phyloP scores from a whole-genome alignment of 1,140 invertebrate species.

The Drosophila nasuta region DNA sequence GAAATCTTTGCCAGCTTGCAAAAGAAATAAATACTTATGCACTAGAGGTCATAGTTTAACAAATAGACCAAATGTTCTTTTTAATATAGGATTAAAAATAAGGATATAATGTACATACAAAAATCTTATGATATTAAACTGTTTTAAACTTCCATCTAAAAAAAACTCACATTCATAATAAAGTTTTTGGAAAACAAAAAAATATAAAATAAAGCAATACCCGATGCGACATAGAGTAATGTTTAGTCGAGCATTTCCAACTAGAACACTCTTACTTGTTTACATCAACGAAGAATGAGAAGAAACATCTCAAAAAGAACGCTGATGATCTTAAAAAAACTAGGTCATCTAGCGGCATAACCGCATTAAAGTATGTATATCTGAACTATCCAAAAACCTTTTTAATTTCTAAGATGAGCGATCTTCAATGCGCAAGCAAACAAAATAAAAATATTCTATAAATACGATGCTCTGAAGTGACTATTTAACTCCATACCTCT shows the following conservation, averaged over 20 bases:
- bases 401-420: slow-evolving; percentile 9
- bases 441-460: slow-evolving; percentile 26
- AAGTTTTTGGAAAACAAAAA: background rate
- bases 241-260: slow-evolving; percentile 18
- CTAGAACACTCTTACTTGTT: slow-evolving; percentile 59
- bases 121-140: too few relatives aligned
- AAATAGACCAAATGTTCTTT: too few relatives aligned
- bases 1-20: background rate
- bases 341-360: slow-evolving; percentile 59
- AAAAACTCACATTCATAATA: too few relatives aligned
- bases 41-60: too few relatives aligned
- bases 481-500: background rate
- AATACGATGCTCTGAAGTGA: slow-evolving; percentile 3
- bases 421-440: slow-evolving; percentile 30
- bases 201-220: background rate
- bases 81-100: too few relatives aligned
- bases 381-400: slow-evolving; percentile 19
- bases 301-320: slow-evolving; percentile 3
- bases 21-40: slow-evolving; percentile 3
- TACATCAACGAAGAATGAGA: slow-evolving; percentile 46
- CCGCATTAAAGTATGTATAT: background rate
- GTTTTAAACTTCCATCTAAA: too few relatives aligned
- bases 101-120: too few relatives aligned
- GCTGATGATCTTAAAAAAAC: slow-evolving; percentile 36
- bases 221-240: background rate